Evolutionary conservation across 2,113 vertebrate genomes (phyloP).

Genomic region (Pachyramphus minor): DNA sequence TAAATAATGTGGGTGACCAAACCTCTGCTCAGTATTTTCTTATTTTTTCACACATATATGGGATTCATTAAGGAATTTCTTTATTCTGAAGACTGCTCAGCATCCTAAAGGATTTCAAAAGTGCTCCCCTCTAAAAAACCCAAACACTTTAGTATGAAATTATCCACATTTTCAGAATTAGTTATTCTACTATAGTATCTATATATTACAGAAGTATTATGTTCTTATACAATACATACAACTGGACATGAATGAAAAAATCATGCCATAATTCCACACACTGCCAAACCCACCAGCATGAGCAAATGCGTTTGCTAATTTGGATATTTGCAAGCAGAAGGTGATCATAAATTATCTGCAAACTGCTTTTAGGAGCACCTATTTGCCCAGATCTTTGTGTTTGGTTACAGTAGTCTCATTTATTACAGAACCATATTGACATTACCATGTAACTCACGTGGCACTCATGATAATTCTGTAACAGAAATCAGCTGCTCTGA

Average conservation of each 20-base stretch:
- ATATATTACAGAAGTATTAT: neutral
- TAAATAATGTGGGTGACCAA: neutral
- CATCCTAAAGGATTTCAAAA: neutral
- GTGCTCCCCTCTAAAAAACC: neutral
- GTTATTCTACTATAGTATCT: neutral
- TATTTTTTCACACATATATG: neutral
- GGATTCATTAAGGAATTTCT: neutral
- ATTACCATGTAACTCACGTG: conserved; percentile 54
- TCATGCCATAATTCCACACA: neutral
- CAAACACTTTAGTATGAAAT: neutral
- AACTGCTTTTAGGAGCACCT: neutral
- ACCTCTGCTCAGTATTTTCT: neutral
- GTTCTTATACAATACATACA: neutral
- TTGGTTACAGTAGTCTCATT: neutral
- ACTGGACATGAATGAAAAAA: neutral
- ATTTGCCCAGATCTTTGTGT: neutral
- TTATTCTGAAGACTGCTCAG: neutral
- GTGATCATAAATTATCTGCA: neutral
- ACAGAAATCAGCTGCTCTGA: conserved; percentile 77
- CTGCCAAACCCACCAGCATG: neutral
- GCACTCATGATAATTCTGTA: conserved; percentile 59
- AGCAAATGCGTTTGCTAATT: neutral
- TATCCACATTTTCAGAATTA: neutral
- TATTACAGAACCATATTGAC: conserved; percentile 64
- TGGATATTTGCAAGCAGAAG: neutral